Conservation (phyloP, 2,113 vertebrate species). For the Ciconia boyciana region DNA sequence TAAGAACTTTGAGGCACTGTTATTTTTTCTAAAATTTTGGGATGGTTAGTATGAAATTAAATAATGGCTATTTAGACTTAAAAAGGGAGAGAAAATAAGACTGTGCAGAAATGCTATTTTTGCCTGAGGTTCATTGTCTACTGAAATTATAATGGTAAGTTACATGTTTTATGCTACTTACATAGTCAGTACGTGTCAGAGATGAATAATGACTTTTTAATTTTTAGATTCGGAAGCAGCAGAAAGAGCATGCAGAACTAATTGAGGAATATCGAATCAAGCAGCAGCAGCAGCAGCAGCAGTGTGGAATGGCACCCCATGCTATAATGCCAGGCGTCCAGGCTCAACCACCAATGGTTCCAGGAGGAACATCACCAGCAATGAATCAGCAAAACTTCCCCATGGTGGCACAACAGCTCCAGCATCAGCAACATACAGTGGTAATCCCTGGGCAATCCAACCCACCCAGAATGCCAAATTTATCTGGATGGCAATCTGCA, state of each 20-base stretch:
- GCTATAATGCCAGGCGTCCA: slow-evolving; percentile 77
- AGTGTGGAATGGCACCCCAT: slow-evolving; percentile 79
- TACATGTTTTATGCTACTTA: background rate
- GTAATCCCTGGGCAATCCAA: slow-evolving; percentile 66
- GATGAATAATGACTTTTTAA: background rate
- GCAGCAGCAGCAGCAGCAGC: slow-evolving; percentile 82
- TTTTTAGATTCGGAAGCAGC: slow-evolving; percentile 92
- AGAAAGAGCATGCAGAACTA: slow-evolving; percentile 93
- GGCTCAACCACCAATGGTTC: slow-evolving; percentile 69
- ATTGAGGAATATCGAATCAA: slow-evolving; percentile 94
- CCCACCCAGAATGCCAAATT: slow-evolving; percentile 59
- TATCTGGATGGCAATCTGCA: slow-evolving; percentile 78
- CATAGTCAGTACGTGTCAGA: background rate
- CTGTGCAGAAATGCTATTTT: background rate
- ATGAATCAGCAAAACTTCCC: slow-evolving; percentile 74
- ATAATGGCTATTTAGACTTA: background rate
- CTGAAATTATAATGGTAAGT: background rate
- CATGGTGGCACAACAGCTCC: slow-evolving; percentile 70
- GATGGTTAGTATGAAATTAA: background rate
- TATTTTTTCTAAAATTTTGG: background rate
- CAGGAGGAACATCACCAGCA: slow-evolving; percentile 68
- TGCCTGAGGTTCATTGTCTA: background rate
- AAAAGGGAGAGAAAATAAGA: background rate
- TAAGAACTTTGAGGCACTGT: background rate
- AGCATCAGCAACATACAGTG: slow-evolving; percentile 72